Base-by-base conservation (phyloP, 53 echinoderm and acorn worm genomes). In the Antedon mediterranea region DNA sequence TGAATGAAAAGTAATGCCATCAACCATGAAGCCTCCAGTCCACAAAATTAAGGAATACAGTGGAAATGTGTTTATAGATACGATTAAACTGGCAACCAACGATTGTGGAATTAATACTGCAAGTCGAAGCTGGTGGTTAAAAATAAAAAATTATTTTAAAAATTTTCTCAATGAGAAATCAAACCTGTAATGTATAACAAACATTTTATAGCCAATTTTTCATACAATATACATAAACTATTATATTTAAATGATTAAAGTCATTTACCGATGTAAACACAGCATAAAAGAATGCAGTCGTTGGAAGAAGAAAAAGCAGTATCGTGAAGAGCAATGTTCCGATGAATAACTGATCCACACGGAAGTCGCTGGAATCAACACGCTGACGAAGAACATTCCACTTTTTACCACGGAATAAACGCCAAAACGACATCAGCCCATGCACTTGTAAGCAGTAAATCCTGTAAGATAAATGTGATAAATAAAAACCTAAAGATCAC, bases 321-420 rank as follows among this genome's bases (percentile, higher is more conserved):
- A 98, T 83, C n/a, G 98, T 98, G 72, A 98, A 92, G 8, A 98
- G 84, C 37, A 98, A 82, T 0, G 98, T 90, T 30, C 98, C 98
- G 34, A 98, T 84, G 74, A 92, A 93, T 26, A 92, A 85, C 80
- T 98, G 98, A 78, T 98, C 98, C 31, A 92, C 90, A 30, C 90
- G 92, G 74, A 90, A 98, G 30, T 84, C 74, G 43, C 98, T 90
- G 71, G 92, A 90, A 78, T 98, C 98, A 15, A 98, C 92, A 30
- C 98, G 76, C 75, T 83, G 88, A 33, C 98, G 87, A 26, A 98
- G 82, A 2, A 93, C 92, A 71, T 98, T 98, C 98, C 92, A 98
- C 71, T 98, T 98, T 81, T 90, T 98, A 70, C 98, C 98, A 30
- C 92, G 86, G 76, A 98, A 98, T 20, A 98, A 86, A 20, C 93